Conservation (phyloP, 2,888 invertebrate species). For the Portevinia maculata region DNA sequence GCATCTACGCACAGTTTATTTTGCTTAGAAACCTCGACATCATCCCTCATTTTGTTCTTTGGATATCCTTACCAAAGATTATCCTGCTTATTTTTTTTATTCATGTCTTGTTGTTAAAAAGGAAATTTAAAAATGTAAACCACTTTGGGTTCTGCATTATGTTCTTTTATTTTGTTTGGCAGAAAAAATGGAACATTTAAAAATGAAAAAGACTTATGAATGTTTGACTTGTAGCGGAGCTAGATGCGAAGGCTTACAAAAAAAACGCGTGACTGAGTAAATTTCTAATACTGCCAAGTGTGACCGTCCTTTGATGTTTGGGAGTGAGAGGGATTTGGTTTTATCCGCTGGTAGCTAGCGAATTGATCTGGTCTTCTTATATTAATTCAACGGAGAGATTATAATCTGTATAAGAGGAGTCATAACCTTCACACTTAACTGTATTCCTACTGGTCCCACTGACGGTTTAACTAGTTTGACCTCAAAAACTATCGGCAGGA, state of each 20-base stretch:
- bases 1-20: conserved; percentile 70
- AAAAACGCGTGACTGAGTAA: background rate
- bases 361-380: no score
- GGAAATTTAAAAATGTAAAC: conserved; percentile 74
- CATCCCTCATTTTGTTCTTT: conserved; percentile 32
- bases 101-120: conserved; percentile 48
- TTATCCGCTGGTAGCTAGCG: no score
- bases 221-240: conserved; percentile 47
- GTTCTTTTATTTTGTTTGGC: conserved; percentile 11
- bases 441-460: no score
- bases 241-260: conserved; percentile 10
- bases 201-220: conserved; percentile 60
- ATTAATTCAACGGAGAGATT: no score
- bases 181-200: conserved; percentile 43
- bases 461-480: no score
- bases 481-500: no score
- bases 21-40: conserved; percentile 38
- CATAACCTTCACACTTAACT: no score
- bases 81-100: conserved; percentile 64
- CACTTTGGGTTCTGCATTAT: conserved; percentile 63
- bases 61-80: conserved; percentile 66
- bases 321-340: background rate
- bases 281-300: conserved; percentile 5
- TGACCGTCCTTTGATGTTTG: background rate
- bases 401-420: no score